Evolutionary conservation across 2,888 invertebrate genomes (phyloP).

Genomic region (Malthinus seriepunctatus): DNA sequence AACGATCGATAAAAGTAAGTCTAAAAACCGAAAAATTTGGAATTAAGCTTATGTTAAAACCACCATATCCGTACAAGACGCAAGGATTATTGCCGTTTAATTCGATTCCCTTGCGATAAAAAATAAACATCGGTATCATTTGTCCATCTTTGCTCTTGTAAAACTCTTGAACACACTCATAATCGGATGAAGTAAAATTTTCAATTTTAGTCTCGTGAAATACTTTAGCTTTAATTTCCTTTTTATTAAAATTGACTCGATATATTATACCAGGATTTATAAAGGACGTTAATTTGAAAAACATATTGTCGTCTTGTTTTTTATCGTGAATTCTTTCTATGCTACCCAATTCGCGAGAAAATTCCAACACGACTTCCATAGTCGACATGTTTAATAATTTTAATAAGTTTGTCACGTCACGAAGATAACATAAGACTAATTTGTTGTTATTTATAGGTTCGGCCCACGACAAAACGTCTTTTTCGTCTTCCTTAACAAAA

Average conservation of each 20-base stretch:
- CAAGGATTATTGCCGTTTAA: constrained; percentile 77
- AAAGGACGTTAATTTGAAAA: constrained; percentile 93
- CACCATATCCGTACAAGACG: constrained; percentile 96
- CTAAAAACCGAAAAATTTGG: constrained; percentile 88
- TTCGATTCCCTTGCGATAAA: constrained; percentile 60
- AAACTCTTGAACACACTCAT: constrained; percentile 88
- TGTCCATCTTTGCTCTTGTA: constrained; percentile 92
- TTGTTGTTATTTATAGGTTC: constrained; percentile 82
- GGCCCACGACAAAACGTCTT: constrained; percentile 90
- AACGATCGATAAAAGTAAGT: constrained; percentile 85
- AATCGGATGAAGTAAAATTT: constrained; percentile 77
- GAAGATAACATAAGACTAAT: constrained; percentile 84
- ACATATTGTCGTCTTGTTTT: constrained; percentile 84
- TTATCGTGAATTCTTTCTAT: constrained; percentile 84
- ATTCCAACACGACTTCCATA: constrained; percentile 72
- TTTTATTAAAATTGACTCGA: constrained; percentile 75
- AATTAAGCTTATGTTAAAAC: constrained; percentile 90
- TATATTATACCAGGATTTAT: constrained; percentile 88
- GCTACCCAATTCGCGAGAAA: constrained; percentile 86
- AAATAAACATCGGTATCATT: constrained; percentile 93
- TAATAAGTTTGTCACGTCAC: constrained; percentile 92
- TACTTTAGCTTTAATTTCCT: constrained; percentile 67
- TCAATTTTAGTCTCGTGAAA: constrained; percentile 83
- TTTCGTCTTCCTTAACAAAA: constrained; percentile 79
- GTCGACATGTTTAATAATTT: constrained; percentile 75